A percentile compares a stretch with the other conserved stretches of the same genome.
Evolutionary conservation across 2,888 invertebrate species (phyloP).

Genomic region (Prionchulus punctatus): DNA sequence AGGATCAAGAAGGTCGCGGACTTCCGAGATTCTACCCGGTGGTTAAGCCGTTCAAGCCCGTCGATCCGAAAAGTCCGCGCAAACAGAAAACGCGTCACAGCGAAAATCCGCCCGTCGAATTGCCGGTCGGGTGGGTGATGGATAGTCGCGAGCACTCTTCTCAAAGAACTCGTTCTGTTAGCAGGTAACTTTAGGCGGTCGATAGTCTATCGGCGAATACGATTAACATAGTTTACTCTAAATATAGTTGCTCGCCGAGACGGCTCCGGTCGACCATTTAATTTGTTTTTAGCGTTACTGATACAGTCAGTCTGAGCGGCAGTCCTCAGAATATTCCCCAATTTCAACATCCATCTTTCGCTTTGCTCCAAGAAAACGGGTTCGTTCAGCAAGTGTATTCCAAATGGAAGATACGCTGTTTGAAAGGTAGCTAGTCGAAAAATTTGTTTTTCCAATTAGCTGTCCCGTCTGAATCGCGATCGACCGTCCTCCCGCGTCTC

Average conservation of each 20-base stretch:
- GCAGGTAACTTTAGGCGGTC: conserved; percentile 10
- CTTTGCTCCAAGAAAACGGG: conserved; percentile 80
- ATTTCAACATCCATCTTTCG: conserved; percentile 69
- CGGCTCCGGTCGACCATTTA: no score
- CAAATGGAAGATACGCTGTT: conserved; percentile 80
- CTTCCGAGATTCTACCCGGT: conserved; percentile 78
- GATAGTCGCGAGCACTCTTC: conserved; percentile 36
- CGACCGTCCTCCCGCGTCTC: no score
- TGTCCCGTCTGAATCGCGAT: no score
- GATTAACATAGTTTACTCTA: background rate
- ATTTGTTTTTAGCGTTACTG: conserved; percentile 1
- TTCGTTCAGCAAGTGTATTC: conserved; percentile 95
- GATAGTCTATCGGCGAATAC: no score
- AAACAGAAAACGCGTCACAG: conserved; percentile 67
- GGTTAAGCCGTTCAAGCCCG: conserved; percentile 50
- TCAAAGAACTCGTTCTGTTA: conserved; percentile 22
- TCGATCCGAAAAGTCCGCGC: conserved; percentile 46
- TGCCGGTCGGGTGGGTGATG: conserved; percentile 95
- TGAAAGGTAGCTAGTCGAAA: conserved; percentile 54
- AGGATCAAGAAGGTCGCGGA: conserved; percentile 20
- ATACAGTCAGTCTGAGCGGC: conserved; percentile 49
- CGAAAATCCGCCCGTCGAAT: conserved; percentile 69
- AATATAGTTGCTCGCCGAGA: background rate
- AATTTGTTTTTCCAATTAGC: no score
- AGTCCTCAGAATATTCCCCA: conserved; percentile 66